Evolutionary conservation across 2,888 invertebrate species (phyloP), one percentile per base, ranked within the genome.

Genomic region (Stramonita haemastoma): DNA sequence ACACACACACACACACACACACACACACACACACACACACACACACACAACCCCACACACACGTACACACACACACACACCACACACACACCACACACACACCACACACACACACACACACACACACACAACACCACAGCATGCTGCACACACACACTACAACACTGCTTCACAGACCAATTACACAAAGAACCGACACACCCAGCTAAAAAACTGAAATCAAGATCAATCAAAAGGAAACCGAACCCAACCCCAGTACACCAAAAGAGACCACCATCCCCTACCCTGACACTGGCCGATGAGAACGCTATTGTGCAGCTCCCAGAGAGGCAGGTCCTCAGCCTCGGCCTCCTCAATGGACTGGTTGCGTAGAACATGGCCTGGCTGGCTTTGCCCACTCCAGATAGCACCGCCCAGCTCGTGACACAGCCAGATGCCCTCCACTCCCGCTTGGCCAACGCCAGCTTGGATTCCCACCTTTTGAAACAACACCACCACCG

Each of bases 401-500:
- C 90, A 96, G 92, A 92, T 96, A 95, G 92, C 96, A 96, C 26
- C 96, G 46, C 96, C 96, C 46, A 96, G 95, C 93, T 96, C 96
- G 91, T 96, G 96, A 91, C 94, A 95, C 66, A 96, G 92, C 96
- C 96, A 96, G 0, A 96, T 95, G 57, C 94, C 94, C 91, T 96
- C 96, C 85, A 96, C 91, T 6, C 95, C 92, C 95, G 94, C 90
- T 95, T 95, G 66, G 95, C 95, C 90, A 95, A 92, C 0, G 96
- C 95, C 56, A 96, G 86, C 91, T 96, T 96, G 81, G 95, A 92
- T 92, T 95, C 95, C 96, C 96, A 96, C 22, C 95, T 95, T n/a
- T n/a, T 46, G 91, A 46, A 84, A 46, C 46, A 46, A n/a, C n/a
- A n/a, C 29, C 84, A 2, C 1, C 26, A 1, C 17, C 19, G 13